phyloP scores from a whole-genome alignment of 1,140 invertebrate species.

The Hypothenemus hampei region DNA sequence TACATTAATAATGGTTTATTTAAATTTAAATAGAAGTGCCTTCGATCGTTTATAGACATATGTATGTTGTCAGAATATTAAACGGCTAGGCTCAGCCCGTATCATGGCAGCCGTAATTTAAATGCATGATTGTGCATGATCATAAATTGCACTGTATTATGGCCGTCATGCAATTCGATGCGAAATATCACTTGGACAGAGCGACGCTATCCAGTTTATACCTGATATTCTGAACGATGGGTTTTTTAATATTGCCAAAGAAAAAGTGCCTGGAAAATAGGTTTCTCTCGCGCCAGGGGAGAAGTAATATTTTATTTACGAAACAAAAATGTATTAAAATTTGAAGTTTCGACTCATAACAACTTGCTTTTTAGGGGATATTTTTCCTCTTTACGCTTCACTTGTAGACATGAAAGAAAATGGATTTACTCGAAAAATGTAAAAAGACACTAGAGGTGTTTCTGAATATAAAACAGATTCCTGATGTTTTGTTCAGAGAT shows the following conservation, averaged over 20 bases:
- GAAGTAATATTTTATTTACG: conserved; percentile 1
- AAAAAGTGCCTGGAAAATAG: too few species aligned
- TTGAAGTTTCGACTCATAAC: conserved; percentile 6
- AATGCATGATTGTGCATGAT: neutral
- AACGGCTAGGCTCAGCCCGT: neutral
- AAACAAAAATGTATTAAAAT: conserved; percentile 3
- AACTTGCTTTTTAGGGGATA: conserved; percentile 1
- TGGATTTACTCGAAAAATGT: conserved; percentile 7
- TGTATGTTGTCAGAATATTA: neutral
- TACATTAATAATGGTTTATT: too few species aligned
- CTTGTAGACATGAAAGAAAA: conserved; percentile 6
- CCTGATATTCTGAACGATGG: too few species aligned
- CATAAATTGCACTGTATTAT: neutral
- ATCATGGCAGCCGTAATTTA: neutral
- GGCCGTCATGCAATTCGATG: too few species aligned
- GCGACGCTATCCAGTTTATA: too few species aligned
- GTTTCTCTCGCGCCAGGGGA: too few species aligned
- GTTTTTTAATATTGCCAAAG: too few species aligned
- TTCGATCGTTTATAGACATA: too few species aligned
- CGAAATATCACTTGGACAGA: too few species aligned
- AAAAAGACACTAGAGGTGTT: neutral
- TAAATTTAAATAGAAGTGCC: too few species aligned
- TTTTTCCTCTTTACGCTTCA: conserved; percentile 11
- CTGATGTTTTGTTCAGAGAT: neutral
- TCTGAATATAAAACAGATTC: conserved; percentile 1